Base-by-base conservation (phyloP, 2,797 vertebrate genomes). In the Bradypodion pumilum region DNA sequence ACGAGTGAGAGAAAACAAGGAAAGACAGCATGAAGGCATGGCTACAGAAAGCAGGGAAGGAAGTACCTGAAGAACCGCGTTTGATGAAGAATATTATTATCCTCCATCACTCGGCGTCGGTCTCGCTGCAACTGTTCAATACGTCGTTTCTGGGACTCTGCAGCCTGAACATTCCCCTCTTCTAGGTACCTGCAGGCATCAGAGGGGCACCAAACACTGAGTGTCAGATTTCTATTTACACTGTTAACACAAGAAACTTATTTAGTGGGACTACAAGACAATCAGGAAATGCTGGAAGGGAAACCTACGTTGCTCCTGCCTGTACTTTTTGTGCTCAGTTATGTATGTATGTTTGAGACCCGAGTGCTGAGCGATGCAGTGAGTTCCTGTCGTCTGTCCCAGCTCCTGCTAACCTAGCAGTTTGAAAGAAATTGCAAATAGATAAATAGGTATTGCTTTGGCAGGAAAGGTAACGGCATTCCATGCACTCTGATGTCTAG, bases 11-110 rank as follows among this genome's bases (percentile, higher is more conserved):
- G 27, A 80, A 56, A 69, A 46, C 32, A 69, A 65, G 66, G 13
- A 27, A 32, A 2, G 44, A 52, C 49, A 16, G n/a, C 16, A 74
- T 19, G 6, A 49, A 8, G 15, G 65, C 44, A 27, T 7, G 9
- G n/a, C 15, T n/a, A 35, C 13, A 60, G 1, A 0, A 63, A 27
- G 27, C 23, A 37, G 42, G 16, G 74, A 4, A 5, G 32, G 56
- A 76, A 23, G 1, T 29, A 98, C 98, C 96, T 97, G 95, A 99
- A 99, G 92, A 99, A 99, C 3, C 97, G 97, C 1, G 98, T 97
- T 74, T 96, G 94, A 80, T 98, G 96, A 0, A 94, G 92, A 85
- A 98, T 96, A 16, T 97, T 97, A 89, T 83, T 97, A 86, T 97
- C 97, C 74, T 94, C 83, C 84, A 98, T 96, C 16, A 97, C 95